Percentiles rank a stretch among this genome's conserved stretches.
Evolutionary conservation across 2,113 vertebrate species (phyloP).

Genomic region (Sterna hirundo): DNA sequence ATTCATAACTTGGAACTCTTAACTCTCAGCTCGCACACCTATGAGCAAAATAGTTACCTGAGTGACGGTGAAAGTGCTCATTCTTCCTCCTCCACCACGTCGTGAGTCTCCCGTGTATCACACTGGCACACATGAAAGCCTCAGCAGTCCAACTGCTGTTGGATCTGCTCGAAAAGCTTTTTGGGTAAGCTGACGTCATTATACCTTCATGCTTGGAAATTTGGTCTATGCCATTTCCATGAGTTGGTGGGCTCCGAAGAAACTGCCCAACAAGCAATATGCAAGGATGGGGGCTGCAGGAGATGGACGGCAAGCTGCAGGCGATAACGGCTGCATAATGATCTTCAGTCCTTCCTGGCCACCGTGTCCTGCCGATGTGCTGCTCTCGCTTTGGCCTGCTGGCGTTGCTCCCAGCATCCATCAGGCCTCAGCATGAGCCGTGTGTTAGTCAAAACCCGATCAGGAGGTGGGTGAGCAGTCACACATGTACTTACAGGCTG

Average conservation of each 20-base stretch:
- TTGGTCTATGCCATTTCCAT: neutral
- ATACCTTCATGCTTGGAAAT: neutral
- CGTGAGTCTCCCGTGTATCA: neutral
- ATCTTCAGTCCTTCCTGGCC: neutral
- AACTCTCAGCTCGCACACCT: neutral
- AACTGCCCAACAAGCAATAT: neutral
- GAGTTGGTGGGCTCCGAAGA: neutral
- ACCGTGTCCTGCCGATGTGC: neutral
- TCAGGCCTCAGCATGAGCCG: neutral
- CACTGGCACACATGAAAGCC: neutral
- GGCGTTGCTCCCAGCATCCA: neutral
- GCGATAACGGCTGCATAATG: neutral
- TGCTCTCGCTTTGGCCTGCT: neutral
- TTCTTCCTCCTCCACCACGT: neutral
- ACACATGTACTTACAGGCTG: neutral
- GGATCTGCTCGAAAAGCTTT: neutral
- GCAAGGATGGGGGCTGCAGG: neutral
- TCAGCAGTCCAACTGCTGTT: neutral
- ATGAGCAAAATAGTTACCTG: neutral
- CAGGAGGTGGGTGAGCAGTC: neutral
- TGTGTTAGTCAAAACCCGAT: neutral
- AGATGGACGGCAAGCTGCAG: neutral
- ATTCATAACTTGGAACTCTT: neutral
- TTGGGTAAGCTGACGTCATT: neutral
- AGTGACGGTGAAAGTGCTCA: neutral